A percentile compares a stretch with the other conserved stretches of the same genome.
Evolutionary conservation across 2,888 invertebrate species (phyloP).

Genomic region (Siphlonurus alternatus): DNA sequence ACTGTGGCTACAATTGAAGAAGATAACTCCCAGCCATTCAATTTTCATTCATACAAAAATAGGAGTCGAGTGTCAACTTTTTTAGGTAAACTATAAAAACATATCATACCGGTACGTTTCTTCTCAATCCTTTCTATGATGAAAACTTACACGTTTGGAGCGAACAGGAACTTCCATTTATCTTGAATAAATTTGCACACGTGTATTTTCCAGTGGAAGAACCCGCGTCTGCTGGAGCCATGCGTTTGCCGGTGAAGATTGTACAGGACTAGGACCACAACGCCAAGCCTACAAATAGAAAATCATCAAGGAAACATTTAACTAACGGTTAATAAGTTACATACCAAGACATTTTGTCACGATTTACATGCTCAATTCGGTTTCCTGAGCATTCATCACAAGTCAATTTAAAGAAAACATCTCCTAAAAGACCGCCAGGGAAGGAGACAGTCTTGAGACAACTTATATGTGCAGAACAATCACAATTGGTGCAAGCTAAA

Average conservation of each 20-base stretch:
- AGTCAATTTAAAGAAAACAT: conserved; percentile 55
- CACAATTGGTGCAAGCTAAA: conserved; percentile 43
- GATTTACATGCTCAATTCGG: conserved; percentile 37
- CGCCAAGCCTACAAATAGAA: conserved; percentile 42
- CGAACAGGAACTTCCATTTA: conserved; percentile 60
- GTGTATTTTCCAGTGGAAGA: conserved; percentile 73
- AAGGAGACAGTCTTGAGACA: conserved; percentile 49
- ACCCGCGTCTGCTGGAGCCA: conserved; percentile 63
- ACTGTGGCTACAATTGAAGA: too few relatives aligned
- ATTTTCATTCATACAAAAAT: too few relatives aligned
- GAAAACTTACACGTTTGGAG: conserved; percentile 45
- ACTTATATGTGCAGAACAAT: conserved; percentile 40
- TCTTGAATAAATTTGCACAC: conserved; percentile 64
- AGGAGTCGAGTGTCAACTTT: too few relatives aligned
- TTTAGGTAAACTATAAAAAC: too few relatives aligned
- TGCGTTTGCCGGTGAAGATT: conserved; percentile 54
- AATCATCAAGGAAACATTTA: neutral
- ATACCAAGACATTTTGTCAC: conserved; percentile 55
- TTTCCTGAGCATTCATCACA: conserved; percentile 45
- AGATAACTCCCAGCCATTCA: too few relatives aligned
- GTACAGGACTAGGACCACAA: conserved; percentile 54
- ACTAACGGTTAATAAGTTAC: too few relatives aligned
- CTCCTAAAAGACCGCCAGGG: conserved; percentile 53
- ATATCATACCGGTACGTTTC: too few relatives aligned
- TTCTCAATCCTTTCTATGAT: too few relatives aligned